A percentile compares a stretch with the other conserved stretches of the same genome.
Evolutionary conservation across 2,113 vertebrate genomes (phyloP).

Genomic region (Misgurnus mizolepis): DNA sequence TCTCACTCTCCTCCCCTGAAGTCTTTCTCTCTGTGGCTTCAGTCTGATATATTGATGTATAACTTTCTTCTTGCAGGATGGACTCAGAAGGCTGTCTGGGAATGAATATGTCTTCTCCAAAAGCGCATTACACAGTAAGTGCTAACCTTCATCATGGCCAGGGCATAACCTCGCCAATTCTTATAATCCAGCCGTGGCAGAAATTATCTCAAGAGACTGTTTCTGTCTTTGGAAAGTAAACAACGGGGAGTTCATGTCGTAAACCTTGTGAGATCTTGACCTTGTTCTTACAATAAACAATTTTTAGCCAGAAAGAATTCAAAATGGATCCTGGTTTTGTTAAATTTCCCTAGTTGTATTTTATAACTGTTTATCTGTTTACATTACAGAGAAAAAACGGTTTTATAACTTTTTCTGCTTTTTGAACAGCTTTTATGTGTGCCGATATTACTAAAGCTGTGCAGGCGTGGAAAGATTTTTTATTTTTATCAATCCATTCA

Average conservation of each 20-base stretch:
- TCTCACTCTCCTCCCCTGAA: neutral
- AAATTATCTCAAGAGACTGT: neutral
- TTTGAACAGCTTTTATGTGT: too few relatives aligned
- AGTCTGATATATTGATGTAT: constrained; percentile 10
- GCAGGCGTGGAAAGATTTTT: too few relatives aligned
- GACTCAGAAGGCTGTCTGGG: constrained; percentile 87
- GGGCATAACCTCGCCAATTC: neutral
- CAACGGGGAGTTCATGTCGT: neutral
- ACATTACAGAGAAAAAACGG: too few relatives aligned
- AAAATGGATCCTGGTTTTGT: neutral
- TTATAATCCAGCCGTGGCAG: neutral
- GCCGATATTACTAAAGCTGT: too few relatives aligned
- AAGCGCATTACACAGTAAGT: constrained; percentile 77
- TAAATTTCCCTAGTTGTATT: neutral
- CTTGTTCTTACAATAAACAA: neutral
- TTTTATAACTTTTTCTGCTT: too few relatives aligned
- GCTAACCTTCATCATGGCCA: neutral
- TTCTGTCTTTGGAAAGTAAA: neutral
- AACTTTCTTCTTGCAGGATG: constrained; percentile 76
- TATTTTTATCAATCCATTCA: too few relatives aligned
- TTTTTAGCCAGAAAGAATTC: neutral
- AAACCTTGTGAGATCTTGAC: neutral
- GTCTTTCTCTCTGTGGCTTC: neutral
- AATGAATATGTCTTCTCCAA: constrained; percentile 92
- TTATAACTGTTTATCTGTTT: too few relatives aligned